Evolutionary conservation across 2,888 invertebrate genomes (phyloP), one percentile per base, ranked within the genome.

Genomic region (Gonocerus acuteangulatus): DNA sequence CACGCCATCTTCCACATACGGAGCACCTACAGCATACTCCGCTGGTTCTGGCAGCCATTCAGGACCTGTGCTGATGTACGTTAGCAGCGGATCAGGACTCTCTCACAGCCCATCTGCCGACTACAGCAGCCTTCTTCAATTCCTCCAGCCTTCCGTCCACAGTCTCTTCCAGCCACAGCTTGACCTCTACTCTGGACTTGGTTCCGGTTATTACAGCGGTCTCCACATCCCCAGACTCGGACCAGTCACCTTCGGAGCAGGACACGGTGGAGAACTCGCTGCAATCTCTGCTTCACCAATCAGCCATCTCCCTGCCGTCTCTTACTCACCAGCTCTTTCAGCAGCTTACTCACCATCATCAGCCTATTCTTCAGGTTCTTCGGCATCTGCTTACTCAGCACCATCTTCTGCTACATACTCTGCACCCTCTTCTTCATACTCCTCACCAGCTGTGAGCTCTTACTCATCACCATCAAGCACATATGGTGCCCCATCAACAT

Each of bases 121-220:
- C 23, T 54, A 54, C 54, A 42, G 42, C 54, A 54, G 44, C 44
- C 54, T 54, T 6, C 7, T 54, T 42, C 54, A 54, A 21, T 44
- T 54, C 54, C 21, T 54, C 36, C 54, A 54, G 54, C 54, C 54
- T 15, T 42, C 36, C 11, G 54, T 54, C 42, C 54, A 54, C 54
- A 54, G 54, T 21, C 54, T 54, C 19, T 54, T 54, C 54, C 54
- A 54, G 44, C 54, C 54, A 1, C 54, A 54, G 21, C 16, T 54
- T 4, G 54, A 54, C 23, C 42, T 54, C 42, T 54, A 54, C 36
- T 54, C 54, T 39, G 54, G 54, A 11, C 36, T 54, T 9, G 16
- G 19, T 42, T 36, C 54, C 2, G 18, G 18, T 22, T 54, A 54
- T 18, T 15, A 42, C 18, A 22, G 42, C 13, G 54, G 54, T 1